These are phyloP conservation scores for Acromyrmex echinatior DNA, from an alignment of 1,140 invertebrate genomes.

Conservation along the genomic window DNA sequence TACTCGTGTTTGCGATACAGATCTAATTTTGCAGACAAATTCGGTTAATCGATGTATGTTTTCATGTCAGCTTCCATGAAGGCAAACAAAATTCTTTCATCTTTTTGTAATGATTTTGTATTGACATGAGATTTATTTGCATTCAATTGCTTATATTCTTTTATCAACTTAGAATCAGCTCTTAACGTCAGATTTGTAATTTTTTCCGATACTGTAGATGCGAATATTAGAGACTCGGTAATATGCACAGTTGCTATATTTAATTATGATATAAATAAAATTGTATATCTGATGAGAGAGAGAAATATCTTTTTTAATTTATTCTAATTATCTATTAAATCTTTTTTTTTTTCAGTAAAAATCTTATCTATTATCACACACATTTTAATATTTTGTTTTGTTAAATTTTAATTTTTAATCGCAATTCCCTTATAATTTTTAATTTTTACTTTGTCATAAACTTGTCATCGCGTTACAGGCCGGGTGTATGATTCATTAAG, in stretches of 20 bases:
- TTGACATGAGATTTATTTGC: neutral
- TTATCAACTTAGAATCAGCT: neutral
- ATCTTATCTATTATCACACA: neutral
- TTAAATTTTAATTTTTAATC: neutral
- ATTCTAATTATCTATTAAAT: neutral
- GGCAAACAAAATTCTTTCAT: neutral
- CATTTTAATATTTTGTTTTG: neutral
- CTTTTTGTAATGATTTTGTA: neutral
- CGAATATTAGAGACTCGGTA: too few species aligned
- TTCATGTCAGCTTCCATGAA: neutral
- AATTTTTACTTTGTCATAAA: slow-evolving; percentile 9
- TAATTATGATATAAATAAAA: neutral
- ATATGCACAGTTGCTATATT: too few species aligned
- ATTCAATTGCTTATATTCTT: neutral
- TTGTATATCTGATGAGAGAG: neutral
- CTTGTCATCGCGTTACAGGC: neutral
- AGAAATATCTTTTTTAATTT: neutral
- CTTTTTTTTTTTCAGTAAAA: neutral
- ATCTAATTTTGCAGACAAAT: slow-evolving; percentile 25
- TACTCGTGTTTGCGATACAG: neutral
- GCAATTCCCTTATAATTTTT: neutral
- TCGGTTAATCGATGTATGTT: neutral
- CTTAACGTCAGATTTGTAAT: too few species aligned
- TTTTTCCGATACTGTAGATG: too few species aligned
- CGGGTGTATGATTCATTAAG: neutral